A percentile compares a stretch with the other conserved stretches of the same genome.
phyloP scores from a whole-genome alignment of 2,113 vertebrate species.

The Naja naja region DNA sequence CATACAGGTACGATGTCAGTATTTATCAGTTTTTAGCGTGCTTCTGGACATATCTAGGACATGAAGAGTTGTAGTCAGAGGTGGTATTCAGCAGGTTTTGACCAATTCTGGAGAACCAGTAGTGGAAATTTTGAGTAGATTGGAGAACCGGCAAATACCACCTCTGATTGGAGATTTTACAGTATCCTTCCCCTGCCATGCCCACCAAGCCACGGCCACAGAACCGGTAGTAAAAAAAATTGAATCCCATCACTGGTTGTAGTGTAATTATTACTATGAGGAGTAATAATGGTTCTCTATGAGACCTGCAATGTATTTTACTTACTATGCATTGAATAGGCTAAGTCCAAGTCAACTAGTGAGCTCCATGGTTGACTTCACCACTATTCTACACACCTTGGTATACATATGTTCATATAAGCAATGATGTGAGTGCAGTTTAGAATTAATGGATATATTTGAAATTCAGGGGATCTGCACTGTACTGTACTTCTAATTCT shows the following conservation, averaged over 20 bases:
- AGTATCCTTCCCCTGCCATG: too few species aligned
- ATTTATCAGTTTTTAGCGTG: background rate
- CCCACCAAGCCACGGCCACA: too few species aligned
- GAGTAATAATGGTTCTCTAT: background rate
- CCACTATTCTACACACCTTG: background rate
- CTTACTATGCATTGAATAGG: background rate
- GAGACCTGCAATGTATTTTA: background rate
- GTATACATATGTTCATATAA: background rate
- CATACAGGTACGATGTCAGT: background rate
- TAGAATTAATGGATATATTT: background rate
- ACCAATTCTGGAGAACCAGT: too few species aligned
- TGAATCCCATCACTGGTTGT: too few species aligned
- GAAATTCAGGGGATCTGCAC: background rate
- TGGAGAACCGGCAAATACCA: too few species aligned
- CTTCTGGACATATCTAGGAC: background rate
- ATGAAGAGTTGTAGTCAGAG: background rate
- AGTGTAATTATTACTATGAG: background rate
- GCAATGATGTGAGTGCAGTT: background rate
- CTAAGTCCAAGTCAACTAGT: background rate
- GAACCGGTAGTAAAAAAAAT: too few species aligned
- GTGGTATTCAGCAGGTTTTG: too few species aligned
- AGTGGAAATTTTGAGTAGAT: too few species aligned
- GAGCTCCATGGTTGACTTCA: background rate
- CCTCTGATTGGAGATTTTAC: too few species aligned
- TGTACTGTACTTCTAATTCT: background rate